phyloP scores from a whole-genome alignment of 1,140 invertebrate species.

The Oppia nitens region DNA sequence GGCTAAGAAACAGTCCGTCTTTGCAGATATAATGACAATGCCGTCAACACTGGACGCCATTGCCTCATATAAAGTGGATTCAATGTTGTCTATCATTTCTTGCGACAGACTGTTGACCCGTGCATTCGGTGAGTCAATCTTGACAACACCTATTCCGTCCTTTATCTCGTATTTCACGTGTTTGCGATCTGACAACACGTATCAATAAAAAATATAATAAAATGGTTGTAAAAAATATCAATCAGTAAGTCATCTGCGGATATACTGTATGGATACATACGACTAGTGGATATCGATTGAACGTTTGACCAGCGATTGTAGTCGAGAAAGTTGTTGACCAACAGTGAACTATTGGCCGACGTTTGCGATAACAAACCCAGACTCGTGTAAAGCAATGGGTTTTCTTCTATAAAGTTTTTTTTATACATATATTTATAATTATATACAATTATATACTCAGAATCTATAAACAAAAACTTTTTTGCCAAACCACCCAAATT shows the following conservation, averaged over 20 bases:
- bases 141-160: conserved; percentile 69
- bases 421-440: too few relatives aligned
- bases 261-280: background rate
- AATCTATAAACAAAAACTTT: too few relatives aligned
- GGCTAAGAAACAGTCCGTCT: conserved; percentile 86
- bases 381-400: too few relatives aligned
- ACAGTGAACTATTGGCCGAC: background rate
- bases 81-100: conserved; percentile 61
- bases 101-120: conserved; percentile 77
- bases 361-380: background rate
- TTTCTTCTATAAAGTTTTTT: too few relatives aligned
- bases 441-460: too few relatives aligned
- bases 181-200: background rate
- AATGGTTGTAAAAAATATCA: background rate
- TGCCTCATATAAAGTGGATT: conserved; percentile 47
- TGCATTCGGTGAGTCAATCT: conserved; percentile 60
- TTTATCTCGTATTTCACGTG: background rate
- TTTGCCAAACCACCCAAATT: too few relatives aligned
- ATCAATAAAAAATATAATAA: background rate
- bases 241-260: too few relatives aligned
- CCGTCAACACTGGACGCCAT: conserved; percentile 50
- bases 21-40: conserved; percentile 82
- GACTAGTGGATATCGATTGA: background rate
- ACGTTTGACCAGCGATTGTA: background rate
- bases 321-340: background rate